These are phyloP conservation scores for Drosophila emarginata DNA, from an alignment of 2,888 invertebrate species.

Conservation along the genomic window DNA sequence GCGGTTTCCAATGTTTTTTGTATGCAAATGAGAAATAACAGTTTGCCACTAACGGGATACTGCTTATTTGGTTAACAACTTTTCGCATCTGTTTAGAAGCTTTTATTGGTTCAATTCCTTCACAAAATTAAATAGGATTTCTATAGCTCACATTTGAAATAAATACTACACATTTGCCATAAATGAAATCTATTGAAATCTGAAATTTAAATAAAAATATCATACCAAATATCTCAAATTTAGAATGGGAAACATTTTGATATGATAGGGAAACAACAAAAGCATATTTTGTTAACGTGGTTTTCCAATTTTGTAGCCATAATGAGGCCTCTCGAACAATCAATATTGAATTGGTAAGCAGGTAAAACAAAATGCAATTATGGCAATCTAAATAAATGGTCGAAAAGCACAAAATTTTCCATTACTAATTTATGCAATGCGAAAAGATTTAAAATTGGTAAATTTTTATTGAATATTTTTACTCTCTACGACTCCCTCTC, in stretches of 20 bases:
- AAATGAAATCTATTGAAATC: too few relatives aligned
- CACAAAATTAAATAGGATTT: too few relatives aligned
- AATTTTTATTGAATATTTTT: not conserved
- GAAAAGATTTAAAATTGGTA: slow-evolving; percentile 6
- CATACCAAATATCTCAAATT: not conserved
- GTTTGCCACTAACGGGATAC: too few relatives aligned
- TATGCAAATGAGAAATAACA: not conserved
- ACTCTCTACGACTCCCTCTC: not conserved
- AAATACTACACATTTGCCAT: too few relatives aligned
- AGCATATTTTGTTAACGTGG: not conserved
- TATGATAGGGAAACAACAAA: not conserved
- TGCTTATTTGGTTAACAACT: too few relatives aligned
- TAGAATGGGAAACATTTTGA: not conserved
- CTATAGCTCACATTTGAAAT: too few relatives aligned
- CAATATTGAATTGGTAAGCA: not conserved
- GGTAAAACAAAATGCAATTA: slow-evolving; percentile 12
- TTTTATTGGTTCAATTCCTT: too few relatives aligned
- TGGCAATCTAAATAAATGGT: not conserved
- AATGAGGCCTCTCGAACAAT: not conserved
- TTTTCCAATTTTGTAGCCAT: not conserved
- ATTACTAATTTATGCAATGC: slow-evolving; percentile 32
- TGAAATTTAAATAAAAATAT: not conserved
- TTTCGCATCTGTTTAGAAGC: too few relatives aligned
- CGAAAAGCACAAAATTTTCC: not conserved
- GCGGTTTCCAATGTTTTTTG: not conserved